Evolutionary conservation across 2,888 invertebrate genomes (phyloP), one percentile per base, ranked within the genome.

Genomic region (Tetragonisca angustula): DNA sequence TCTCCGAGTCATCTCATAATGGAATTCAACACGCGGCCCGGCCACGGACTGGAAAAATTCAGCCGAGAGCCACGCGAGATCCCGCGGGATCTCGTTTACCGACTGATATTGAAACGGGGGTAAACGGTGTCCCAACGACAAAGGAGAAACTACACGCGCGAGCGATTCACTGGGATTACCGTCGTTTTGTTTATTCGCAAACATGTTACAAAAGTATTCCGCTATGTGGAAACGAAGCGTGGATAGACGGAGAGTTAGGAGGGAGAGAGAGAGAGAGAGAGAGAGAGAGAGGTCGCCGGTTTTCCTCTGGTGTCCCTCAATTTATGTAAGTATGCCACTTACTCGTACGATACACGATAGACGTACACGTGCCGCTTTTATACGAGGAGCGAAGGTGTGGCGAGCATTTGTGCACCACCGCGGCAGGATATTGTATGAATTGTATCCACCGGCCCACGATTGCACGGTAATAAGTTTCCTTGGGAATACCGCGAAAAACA

Each of bases 381-480:
- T 62, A 61, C 52, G 67, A 62, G 43, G 64, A 17, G 43, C 36
- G 52, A 56, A 70, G 82, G 72, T 54, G 56, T 59, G 69, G 27
- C 65, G 50, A 32, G 49, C 77, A 72, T 72, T 75, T 62, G 75
- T 64, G 64, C 72, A 70, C n/a, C 70, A 62, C 62, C 61, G 78
- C 56, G 59, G 75, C 52, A 67, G 67, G 64, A 76, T 79, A 79
- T 68, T 76, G 79, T 80, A 84, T 85, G 80, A 89, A 87, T 87
- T 86, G 87, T 83, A 87, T 82, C 81, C 79, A 75, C 81, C 43
- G n/a, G 56, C 79, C 43, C 77, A 64, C 83, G 83, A 87, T 87
- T 86, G 86, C 84, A 85, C 89, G 88, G 85, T 92, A 92, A 92
- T 91, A 92, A 91, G 92, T 91, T 92, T 90, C 91, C 87, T 74